phyloP scores from a whole-genome alignment of 2,888 invertebrate species.

The Cerastis rubricosa region DNA sequence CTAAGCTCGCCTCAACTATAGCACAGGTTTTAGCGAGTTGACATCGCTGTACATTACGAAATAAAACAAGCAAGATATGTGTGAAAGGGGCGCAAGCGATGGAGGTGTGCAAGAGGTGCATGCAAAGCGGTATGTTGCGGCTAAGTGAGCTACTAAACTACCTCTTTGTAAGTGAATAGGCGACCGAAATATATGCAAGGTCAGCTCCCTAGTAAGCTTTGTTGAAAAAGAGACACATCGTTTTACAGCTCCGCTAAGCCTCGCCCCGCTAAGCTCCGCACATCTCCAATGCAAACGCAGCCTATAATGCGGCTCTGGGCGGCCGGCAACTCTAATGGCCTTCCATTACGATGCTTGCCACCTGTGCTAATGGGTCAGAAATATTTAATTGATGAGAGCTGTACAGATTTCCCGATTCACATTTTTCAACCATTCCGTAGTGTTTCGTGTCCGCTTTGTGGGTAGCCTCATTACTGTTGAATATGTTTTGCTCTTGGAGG shows the following conservation, averaged over 20 bases:
- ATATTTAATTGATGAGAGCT: constrained; percentile 88
- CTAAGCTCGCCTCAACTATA: neutral
- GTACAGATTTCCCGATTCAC: constrained; percentile 81
- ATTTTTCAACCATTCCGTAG: constrained; percentile 82
- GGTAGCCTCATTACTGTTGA: constrained; percentile 53
- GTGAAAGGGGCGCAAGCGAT: neutral
- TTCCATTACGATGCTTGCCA: constrained; percentile 87
- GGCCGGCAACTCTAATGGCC: constrained; percentile 83
- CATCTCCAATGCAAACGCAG: constrained; percentile 19
- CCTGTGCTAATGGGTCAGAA: constrained; percentile 89
- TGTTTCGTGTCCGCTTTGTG: constrained; percentile 67
- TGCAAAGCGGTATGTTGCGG: neutral
- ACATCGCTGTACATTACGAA: neutral
- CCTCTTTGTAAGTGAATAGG: too few species aligned
- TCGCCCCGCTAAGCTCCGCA: neutral
- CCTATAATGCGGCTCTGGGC: constrained; percentile 67
- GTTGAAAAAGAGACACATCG: neutral
- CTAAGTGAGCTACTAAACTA: neutral
- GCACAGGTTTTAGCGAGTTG: neutral
- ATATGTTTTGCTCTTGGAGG: constrained; percentile 46
- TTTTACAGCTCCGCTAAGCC: neutral
- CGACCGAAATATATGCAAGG: too few species aligned
- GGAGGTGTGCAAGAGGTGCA: neutral
- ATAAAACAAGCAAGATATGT: neutral
- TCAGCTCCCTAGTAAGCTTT: neutral